phyloP scores from a whole-genome alignment of 2,113 vertebrate genomes.

The Ornithorhynchus anatinus region DNA sequence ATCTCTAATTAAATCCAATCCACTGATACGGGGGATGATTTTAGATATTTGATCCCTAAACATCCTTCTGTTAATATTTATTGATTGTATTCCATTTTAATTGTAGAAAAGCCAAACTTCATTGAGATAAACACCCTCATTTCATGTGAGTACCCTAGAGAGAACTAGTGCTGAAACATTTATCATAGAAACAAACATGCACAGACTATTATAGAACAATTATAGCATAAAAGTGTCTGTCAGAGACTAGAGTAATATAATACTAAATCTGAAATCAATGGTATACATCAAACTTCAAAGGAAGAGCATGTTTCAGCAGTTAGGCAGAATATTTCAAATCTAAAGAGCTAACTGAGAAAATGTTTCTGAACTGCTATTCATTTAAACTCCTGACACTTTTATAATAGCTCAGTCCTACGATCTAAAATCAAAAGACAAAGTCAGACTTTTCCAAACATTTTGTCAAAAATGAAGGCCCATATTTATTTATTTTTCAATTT shows the following conservation, averaged over 20 bases:
- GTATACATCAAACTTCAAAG: not conserved
- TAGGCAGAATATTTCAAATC: not conserved
- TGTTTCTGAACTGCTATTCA: not conserved
- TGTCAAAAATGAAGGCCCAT: not conserved
- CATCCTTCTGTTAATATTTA: constrained; percentile 38
- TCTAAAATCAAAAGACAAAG: not conserved
- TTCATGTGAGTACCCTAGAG: constrained; percentile 24
- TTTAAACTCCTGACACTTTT: not conserved
- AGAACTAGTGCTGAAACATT: constrained; percentile 27
- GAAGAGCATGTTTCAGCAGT: not conserved
- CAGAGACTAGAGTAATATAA: constrained; percentile 20
- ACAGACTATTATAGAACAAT: constrained; percentile 13
- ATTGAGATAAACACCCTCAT: constrained; percentile 22
- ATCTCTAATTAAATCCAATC: no score
- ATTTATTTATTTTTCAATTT: constrained; percentile 14
- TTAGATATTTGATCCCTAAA: constrained; percentile 30
- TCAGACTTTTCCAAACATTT: not conserved
- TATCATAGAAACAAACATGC: constrained; percentile 37
- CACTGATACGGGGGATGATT: constrained; percentile 1
- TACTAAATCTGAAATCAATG: constrained; percentile 25
- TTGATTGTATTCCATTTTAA: constrained; percentile 46
- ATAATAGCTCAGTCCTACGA: not conserved
- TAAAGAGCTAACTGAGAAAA: not conserved
- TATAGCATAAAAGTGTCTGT: constrained; percentile 16
- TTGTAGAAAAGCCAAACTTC: constrained; percentile 27